Evolutionary conservation across 2,797 vertebrate species (phyloP).

Genomic region (Coregonus suidteri): DNA sequence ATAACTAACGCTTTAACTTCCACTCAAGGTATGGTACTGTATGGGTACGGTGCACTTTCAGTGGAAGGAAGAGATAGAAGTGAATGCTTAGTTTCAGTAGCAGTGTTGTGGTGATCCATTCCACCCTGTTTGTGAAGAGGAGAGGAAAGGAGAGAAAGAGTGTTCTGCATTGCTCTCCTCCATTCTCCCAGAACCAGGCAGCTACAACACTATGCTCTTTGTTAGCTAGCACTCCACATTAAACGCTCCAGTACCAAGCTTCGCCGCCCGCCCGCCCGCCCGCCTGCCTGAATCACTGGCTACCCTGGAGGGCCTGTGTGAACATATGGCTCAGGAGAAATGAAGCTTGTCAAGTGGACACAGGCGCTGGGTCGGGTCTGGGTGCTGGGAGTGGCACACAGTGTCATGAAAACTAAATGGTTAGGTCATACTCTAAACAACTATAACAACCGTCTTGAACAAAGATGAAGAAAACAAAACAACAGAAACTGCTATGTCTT

Average conservation of each 20-base stretch:
- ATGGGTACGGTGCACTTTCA: background rate
- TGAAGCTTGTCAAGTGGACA: constrained; percentile 75
- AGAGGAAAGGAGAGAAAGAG: background rate
- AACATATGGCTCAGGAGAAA: constrained; percentile 73
- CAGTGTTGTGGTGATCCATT: constrained; percentile 1
- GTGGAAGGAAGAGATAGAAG: background rate
- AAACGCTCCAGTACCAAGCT: constrained; percentile 71
- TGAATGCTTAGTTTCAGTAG: background rate
- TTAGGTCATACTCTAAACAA: constrained; percentile 54
- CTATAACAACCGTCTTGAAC: constrained; percentile 62
- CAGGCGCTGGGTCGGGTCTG: constrained; percentile 53
- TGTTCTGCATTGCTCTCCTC: constrained; percentile 60
- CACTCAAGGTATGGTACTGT: no score
- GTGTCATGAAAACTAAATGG: constrained; percentile 59
- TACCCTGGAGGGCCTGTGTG: constrained; percentile 58
- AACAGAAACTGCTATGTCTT: constrained; percentile 20
- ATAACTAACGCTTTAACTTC: background rate
- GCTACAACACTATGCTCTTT: constrained; percentile 70
- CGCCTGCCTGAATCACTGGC: constrained; percentile 60
- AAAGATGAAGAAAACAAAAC: constrained; percentile 31
- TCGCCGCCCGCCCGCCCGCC: constrained; percentile 39
- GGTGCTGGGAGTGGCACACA: constrained; percentile 49
- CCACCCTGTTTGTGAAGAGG: no score
- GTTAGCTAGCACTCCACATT: constrained; percentile 67
- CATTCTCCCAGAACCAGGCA: constrained; percentile 73